Conservation (phyloP, 2,797 vertebrate genomes). For the Clarias pachynema region DNA sequence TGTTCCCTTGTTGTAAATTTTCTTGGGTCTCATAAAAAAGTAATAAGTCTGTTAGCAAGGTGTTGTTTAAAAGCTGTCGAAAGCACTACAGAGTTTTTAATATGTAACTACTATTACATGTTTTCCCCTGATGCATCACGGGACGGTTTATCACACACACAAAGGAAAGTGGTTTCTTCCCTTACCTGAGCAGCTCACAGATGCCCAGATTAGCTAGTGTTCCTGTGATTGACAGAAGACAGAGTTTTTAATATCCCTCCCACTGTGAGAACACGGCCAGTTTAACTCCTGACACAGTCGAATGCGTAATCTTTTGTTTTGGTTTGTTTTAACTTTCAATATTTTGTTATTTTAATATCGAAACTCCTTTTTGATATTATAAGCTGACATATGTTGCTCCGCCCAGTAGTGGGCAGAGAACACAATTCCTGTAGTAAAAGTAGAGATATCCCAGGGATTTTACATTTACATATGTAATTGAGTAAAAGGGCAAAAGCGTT, state of each 20-base stretch:
- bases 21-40: not conserved
- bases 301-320: no score
- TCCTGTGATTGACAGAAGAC: not conserved
- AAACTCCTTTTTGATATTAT: not conserved
- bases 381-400: not conserved
- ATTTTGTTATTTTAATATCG: not conserved
- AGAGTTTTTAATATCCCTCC: not conserved
- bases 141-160: not conserved
- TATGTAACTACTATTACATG: not conserved
- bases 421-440: no score
- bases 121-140: not conserved
- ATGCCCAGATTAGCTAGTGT: not conserved
- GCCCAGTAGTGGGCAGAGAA: no score
- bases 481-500: no score
- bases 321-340: no score
- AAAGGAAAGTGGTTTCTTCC: not conserved
- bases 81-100: not conserved
- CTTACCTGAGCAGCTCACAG: not conserved
- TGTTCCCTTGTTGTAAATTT: not conserved
- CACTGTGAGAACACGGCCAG: not conserved
- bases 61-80: not conserved
- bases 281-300: not conserved
- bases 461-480: no score
- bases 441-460: no score
- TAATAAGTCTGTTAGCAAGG: not conserved